phyloP scores from a whole-genome alignment of 2,888 invertebrate species.

The Liopterus haemorrhoidalis region DNA sequence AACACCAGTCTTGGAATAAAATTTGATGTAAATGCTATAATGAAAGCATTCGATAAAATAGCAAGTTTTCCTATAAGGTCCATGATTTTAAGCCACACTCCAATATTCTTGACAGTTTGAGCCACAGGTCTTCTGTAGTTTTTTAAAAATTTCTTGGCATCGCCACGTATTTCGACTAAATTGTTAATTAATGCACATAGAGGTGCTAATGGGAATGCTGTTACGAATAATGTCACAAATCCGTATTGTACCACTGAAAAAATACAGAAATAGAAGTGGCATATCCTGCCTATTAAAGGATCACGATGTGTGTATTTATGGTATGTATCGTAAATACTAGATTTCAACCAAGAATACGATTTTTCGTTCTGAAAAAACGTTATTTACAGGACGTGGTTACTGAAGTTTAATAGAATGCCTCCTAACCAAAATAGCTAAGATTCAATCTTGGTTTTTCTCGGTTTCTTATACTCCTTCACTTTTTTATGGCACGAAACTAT shows the following conservation, averaged over 20 bases:
- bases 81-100: slow-evolving; percentile 72
- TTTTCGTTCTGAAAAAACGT: too few relatives aligned
- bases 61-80: slow-evolving; percentile 68
- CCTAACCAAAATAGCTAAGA: too few relatives aligned
- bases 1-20: slow-evolving; percentile 74
- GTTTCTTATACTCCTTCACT: too few relatives aligned
- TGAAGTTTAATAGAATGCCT: too few relatives aligned
- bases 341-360: too few relatives aligned
- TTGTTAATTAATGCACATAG: slow-evolving; percentile 77
- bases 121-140: slow-evolving; percentile 69
- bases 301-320: too few relatives aligned
- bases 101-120: slow-evolving; percentile 67
- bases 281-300: too few relatives aligned
- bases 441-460: too few relatives aligned
- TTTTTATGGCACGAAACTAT: too few relatives aligned
- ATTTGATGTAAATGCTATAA: slow-evolving; percentile 77
- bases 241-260: slow-evolving; percentile 74
- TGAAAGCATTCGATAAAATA: slow-evolving; percentile 69
- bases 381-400: too few relatives aligned
- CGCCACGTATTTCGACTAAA: slow-evolving; percentile 73
- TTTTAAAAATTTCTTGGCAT: slow-evolving; percentile 74
- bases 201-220: slow-evolving; percentile 80
- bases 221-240: slow-evolving; percentile 78
- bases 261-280: too few relatives aligned
- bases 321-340: too few relatives aligned